Percentiles rank a stretch among this genome's conserved stretches.
phyloP scores from a whole-genome alignment of 2,888 invertebrate genomes.

The Lithophane leautieri region DNA sequence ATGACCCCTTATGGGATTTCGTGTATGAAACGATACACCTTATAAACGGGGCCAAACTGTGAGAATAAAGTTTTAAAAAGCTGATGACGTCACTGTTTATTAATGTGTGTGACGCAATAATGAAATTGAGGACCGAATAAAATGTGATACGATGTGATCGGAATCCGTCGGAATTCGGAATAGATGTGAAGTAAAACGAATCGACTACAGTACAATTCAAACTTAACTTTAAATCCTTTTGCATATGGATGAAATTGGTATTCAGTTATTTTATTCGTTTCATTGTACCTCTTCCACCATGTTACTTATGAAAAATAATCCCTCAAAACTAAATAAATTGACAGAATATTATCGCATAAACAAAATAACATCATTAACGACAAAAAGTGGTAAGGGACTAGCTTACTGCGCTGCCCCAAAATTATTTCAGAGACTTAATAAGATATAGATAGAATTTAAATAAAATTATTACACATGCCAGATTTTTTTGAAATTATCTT shows the following conservation, averaged over 20 bases:
- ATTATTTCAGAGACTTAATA: neutral
- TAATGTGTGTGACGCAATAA: neutral
- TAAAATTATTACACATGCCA: no score
- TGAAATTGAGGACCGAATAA: conserved; percentile 32
- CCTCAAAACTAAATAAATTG: neutral
- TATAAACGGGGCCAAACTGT: neutral
- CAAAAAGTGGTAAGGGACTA: neutral
- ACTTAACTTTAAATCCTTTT: neutral
- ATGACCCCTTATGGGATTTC: no score
- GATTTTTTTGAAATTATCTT: no score
- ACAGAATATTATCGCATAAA: neutral
- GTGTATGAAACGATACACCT: no score
- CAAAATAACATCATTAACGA: neutral
- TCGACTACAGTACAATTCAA: neutral
- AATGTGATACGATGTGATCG: conserved; percentile 16
- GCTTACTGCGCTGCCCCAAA: neutral
- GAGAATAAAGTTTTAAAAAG: neutral
- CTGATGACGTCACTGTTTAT: neutral
- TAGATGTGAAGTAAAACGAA: neutral
- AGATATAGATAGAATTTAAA: neutral
- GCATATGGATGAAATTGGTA: neutral
- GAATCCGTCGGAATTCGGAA: conserved; percentile 10
- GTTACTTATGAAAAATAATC: neutral
- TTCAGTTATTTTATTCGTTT: no score
- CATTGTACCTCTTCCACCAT: neutral